These are phyloP conservation scores for Orthonevra nobilis DNA, from an alignment of 2,888 invertebrate genomes.

Conservation along the genomic window DNA sequence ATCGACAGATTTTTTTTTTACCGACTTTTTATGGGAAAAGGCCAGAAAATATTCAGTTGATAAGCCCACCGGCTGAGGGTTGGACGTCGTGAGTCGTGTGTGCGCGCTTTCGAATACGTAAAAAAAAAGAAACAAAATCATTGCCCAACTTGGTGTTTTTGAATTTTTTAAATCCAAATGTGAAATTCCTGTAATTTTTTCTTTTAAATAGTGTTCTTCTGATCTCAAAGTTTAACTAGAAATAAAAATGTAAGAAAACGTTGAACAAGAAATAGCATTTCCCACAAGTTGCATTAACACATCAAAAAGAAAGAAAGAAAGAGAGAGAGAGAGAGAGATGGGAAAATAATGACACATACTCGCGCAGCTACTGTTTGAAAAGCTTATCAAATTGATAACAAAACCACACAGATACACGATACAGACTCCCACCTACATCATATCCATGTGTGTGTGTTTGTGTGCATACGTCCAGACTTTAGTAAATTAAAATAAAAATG, in stretches of 20 bases:
- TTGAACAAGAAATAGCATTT: neutral
- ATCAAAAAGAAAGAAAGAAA: slow-evolving; percentile 12
- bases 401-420: slow-evolving; percentile 24
- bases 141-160: too few relatives aligned
- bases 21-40: slow-evolving; percentile 46
- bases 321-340: neutral
- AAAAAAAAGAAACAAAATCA: too few relatives aligned
- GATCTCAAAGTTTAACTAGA: too few relatives aligned
- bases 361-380: slow-evolving; percentile 21
- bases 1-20: slow-evolving; percentile 56
- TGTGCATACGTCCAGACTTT: slow-evolving; percentile 36
- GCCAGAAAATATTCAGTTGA: slow-evolving; percentile 62
- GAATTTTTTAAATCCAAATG: slow-evolving; percentile 11
- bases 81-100: slow-evolving; percentile 54
- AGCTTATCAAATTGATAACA: slow-evolving; percentile 56
- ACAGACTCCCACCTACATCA: neutral
- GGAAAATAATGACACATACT: slow-evolving; percentile 5
- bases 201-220: too few relatives aligned
- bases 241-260: slow-evolving; percentile 49
- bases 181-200: too few relatives aligned
- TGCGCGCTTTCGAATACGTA: too few relatives aligned
- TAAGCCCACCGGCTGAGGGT: slow-evolving; percentile 57
- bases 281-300: slow-evolving; percentile 24
- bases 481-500: slow-evolving; percentile 32
- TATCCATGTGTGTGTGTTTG: neutral